A percentile compares a stretch with the other conserved stretches of the same genome.
phyloP scores from a whole-genome alignment of 35 echinoderm and acorn worm genomes.

The Amphiura filiformis region DNA sequence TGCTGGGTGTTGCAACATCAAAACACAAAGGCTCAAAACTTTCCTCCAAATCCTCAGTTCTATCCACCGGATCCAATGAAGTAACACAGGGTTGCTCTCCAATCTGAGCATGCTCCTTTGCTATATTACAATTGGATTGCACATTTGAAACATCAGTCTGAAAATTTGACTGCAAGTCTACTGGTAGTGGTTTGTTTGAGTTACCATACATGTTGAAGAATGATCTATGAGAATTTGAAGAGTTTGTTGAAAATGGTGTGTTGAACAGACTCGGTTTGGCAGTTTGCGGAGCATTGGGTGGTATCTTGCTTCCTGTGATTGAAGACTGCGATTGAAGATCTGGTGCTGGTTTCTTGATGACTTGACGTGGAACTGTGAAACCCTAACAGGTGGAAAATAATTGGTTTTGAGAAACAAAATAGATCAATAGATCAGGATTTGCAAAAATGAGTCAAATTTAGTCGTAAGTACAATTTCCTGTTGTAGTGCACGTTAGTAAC shows the following conservation, averaged over 20 bases:
- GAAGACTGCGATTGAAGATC: conserved; percentile 2
- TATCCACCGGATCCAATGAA: not conserved
- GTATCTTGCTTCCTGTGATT: not conserved
- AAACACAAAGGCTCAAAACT: conserved; percentile 4
- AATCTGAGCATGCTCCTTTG: not conserved
- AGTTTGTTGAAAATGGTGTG: conserved; percentile 11
- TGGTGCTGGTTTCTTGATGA: conserved; percentile 36
- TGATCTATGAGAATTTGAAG: not conserved
- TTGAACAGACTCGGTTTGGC: conserved; percentile 32
- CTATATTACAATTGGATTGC: not conserved
- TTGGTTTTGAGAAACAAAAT: too few relatives aligned
- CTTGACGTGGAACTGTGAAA: conserved; percentile 78
- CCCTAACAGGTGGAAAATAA: conserved; percentile 51
- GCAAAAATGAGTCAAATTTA: too few relatives aligned
- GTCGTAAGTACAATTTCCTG: too few relatives aligned
- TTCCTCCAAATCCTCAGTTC: not conserved
- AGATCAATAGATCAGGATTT: too few relatives aligned
- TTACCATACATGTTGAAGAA: conserved; percentile 14
- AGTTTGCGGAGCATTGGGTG: not conserved
- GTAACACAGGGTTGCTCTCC: not conserved
- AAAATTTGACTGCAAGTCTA: not conserved
- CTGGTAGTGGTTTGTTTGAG: not conserved
- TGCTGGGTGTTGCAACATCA: not conserved
- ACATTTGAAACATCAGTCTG: not conserved
- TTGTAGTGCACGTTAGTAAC: too few relatives aligned